Percentiles rank a stretch among this genome's conserved stretches.
Evolutionary conservation across 2,888 invertebrate genomes (phyloP).

Genomic region (Didymodactylos carnosus): DNA sequence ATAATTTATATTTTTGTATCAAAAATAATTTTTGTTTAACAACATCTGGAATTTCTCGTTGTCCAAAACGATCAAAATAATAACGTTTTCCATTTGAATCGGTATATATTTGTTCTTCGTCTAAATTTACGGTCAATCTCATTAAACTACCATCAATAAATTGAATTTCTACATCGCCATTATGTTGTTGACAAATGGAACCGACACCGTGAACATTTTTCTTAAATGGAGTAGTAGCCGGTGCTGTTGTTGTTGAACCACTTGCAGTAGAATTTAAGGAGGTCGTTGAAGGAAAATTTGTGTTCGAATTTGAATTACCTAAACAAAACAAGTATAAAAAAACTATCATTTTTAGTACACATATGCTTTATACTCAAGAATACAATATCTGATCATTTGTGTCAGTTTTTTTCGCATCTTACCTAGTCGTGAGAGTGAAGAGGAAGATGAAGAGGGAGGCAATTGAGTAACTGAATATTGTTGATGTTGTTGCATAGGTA

Average conservation of each 20-base stretch:
- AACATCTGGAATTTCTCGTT: neutral
- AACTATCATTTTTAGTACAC: too few species aligned
- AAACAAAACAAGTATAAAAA: too few species aligned
- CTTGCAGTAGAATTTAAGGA: neutral
- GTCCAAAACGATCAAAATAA: neutral
- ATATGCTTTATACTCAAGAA: too few species aligned
- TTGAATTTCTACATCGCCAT: neutral
- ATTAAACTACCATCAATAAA: neutral
- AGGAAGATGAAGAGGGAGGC: neutral
- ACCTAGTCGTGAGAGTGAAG: too few species aligned
- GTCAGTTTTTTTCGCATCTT: neutral
- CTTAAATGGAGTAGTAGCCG: neutral
- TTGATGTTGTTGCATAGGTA: neutral
- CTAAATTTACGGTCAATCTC: neutral
- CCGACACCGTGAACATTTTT: neutral
- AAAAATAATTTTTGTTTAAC: too few species aligned
- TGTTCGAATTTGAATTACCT: neutral
- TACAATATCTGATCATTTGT: neutral
- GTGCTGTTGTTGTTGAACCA: neutral
- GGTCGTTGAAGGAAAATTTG: neutral
- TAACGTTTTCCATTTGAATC: neutral
- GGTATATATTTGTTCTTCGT: neutral
- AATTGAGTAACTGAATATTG: neutral
- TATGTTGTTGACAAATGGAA: neutral
- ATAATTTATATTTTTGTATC: too few species aligned